Percentiles rank a stretch among this genome's conserved stretches.
These are phyloP conservation scores for Myocastor coypus DNA, from an alignment of 2,113 vertebrate genomes.

Conservation along the genomic window DNA sequence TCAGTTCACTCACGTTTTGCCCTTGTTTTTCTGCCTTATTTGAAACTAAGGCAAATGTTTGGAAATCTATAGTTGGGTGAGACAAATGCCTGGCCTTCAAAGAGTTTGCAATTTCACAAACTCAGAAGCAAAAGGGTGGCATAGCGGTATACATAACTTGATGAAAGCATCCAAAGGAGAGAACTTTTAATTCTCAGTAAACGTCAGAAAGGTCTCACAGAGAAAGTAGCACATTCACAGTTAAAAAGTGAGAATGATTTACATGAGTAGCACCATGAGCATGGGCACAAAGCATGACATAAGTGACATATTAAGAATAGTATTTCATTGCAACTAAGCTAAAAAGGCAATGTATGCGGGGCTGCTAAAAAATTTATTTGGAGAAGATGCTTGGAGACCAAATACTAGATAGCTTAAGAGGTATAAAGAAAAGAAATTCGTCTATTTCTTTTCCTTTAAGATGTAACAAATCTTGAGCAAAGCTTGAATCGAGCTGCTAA, in stretches of 20 bases:
- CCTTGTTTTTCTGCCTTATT: constrained; percentile 15
- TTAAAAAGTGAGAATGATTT: constrained; percentile 28
- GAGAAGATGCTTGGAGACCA: background rate
- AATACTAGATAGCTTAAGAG: background rate
- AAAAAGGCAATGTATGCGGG: background rate
- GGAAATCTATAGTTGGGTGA: background rate
- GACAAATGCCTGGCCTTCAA: constrained; percentile 25
- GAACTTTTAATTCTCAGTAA: constrained; percentile 28
- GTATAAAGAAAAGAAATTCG: background rate
- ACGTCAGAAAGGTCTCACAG: background rate
- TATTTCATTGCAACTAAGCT: background rate
- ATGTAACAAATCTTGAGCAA: constrained; percentile 39
- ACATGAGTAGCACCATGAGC: background rate
- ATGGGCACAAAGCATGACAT: background rate
- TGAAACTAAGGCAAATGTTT: constrained; percentile 1
- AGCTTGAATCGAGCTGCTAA: background rate
- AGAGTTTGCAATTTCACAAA: background rate
- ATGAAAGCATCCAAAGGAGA: background rate
- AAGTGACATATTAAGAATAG: constrained; percentile 4
- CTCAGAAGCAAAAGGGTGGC: background rate
- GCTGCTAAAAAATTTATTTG: background rate
- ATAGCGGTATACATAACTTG: background rate
- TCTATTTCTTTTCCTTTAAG: background rate
- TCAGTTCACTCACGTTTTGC: constrained; percentile 16
- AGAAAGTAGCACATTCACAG: background rate